These are phyloP conservation scores for Dinocampus coccinellae DNA, from an alignment of 2,888 invertebrate species.

Conservation along the genomic window DNA sequence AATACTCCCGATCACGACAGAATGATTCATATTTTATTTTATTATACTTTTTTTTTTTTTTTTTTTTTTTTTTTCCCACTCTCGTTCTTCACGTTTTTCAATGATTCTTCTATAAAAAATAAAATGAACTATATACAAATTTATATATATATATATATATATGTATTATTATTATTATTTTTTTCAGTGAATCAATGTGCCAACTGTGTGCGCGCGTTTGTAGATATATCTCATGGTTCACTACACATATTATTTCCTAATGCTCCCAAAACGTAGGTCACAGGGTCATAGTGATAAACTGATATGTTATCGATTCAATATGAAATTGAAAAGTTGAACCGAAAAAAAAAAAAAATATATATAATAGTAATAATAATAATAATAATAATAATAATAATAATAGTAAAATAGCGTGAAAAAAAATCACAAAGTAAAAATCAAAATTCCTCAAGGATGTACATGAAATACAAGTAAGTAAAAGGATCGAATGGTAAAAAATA, in stretches of 20 bases:
- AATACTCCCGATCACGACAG: slow-evolving; percentile 13
- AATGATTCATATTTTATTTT: slow-evolving; percentile 3
- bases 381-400: no score
- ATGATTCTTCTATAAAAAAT: no score
- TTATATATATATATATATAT: no score
- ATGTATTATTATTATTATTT: not conserved
- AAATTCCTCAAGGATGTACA: not conserved
- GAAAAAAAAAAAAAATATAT: no score
- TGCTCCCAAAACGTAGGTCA: not conserved
- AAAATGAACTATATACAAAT: no score
- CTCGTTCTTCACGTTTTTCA: no score
- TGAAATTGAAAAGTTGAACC: not conserved
- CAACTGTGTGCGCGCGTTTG: not conserved
- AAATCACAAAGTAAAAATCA: no score
- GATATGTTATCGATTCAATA: not conserved
- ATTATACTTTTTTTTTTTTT: not conserved
- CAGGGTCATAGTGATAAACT: not conserved
- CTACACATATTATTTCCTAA: not conserved
- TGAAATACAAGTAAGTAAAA: not conserved
- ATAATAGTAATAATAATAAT: no score
- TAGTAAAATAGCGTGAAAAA: no score
- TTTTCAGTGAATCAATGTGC: not conserved
- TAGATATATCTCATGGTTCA: not conserved
- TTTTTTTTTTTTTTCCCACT: not conserved
- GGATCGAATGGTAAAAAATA: not conserved